Base-by-base conservation (phyloP, 2,797 vertebrate genomes). In the Remorina albescens region DNA sequence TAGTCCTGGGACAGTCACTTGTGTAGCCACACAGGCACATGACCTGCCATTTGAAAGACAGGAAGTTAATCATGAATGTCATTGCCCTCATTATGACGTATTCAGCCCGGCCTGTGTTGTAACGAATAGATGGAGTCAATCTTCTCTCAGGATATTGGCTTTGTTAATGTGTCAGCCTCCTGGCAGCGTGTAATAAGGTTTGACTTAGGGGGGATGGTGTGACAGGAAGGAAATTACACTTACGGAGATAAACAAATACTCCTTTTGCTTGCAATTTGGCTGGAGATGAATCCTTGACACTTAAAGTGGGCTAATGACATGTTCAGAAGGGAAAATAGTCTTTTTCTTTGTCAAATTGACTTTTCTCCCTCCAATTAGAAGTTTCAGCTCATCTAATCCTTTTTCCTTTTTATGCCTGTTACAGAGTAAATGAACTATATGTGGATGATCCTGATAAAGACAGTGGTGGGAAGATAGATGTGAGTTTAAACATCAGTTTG, bases 371-470 rank as follows among this genome's bases (percentile, higher is more conserved):
- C 15, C 44, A 26, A 58, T 62, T 61, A 13, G 66, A 74, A 26
- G 46, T 61, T 60, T 47, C 5, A 46, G 8, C n/a, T 46, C 9
- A 1, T 58, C 19, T 84, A 71, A 88, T 63, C 18, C 1, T 9
- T 28, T 10, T 36, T 19, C 50, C 76, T n/a, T 54, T 54, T 13
- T 56, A 53, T 41, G 23, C 56, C 55, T 85, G 1, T 92, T 59
- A 0, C 93, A 99, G 98, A 71, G 98, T 99, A 88, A 99, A 99
- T 63, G 98, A 99, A 90, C 95, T 99, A 8, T 99, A 99, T 10
- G 98, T 99, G 77, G 98, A 99, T 88, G 97, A 99, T 91, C 98
- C 98, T 2, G 98, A 99, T 94, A 99, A 99, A 93, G 94, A 97
- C 93, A 99, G 98, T 73, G 97, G 97, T 82, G 98, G 98, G 84